Conservation (phyloP, 2,797 vertebrate species). For the Acanthurus lineatus region DNA sequence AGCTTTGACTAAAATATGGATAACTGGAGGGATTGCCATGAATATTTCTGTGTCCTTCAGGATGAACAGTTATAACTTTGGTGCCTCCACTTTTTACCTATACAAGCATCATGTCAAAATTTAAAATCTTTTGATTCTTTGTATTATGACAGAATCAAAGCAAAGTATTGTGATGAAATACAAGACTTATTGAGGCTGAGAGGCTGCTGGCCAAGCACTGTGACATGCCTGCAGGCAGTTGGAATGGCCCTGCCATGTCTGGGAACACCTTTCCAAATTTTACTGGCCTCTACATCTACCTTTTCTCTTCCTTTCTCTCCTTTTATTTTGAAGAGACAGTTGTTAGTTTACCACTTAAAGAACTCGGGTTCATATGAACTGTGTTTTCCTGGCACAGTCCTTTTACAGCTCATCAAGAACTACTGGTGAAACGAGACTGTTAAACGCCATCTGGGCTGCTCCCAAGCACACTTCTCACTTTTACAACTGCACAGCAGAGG, state of each 20-base stretch:
- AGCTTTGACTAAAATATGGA: no score
- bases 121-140: not conserved
- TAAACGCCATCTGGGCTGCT: conserved; percentile 43
- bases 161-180: not conserved
- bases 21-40: no score
- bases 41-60: no score
- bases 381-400: conserved; percentile 18
- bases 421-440: conserved; percentile 30
- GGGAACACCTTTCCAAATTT: not conserved
- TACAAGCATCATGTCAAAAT: no score
- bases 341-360: conserved; percentile 5
- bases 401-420: conserved; percentile 35
- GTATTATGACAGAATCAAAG: no score
- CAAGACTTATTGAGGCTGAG: not conserved
- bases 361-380: not conserved
- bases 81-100: no score
- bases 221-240: not conserved
- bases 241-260: not conserved
- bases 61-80: no score
- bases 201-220: not conserved
- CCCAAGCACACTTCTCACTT: conserved; percentile 74
- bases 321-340: not conserved
- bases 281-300: not conserved
- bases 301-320: not conserved
- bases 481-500: conserved; percentile 52